A percentile compares a stretch with the other conserved stretches of the same genome.
Conservation (phyloP, 1,140 invertebrate genomes). For the Coenobita brevimanus region DNA sequence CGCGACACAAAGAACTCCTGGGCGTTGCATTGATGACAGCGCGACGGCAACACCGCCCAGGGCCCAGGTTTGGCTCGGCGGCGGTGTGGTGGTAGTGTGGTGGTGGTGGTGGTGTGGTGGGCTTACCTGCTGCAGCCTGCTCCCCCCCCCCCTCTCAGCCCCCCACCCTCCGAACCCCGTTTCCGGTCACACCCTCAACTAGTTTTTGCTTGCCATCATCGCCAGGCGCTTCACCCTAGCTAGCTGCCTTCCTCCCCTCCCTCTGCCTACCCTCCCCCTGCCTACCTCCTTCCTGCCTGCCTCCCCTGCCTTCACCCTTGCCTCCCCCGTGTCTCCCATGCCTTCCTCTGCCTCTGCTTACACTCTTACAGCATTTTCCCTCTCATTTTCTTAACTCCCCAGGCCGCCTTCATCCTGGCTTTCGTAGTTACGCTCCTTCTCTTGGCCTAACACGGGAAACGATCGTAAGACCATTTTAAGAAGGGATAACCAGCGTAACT, state of each 20-base stretch:
- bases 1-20: slow-evolving; percentile 55
- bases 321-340: background rate
- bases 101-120: background rate
- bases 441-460: too few species aligned
- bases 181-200: slow-evolving; percentile 60
- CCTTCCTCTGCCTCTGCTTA: background rate
- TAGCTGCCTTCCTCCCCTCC: background rate
- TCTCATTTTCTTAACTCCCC: background rate
- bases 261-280: slow-evolving; percentile 2
- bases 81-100: too few species aligned
- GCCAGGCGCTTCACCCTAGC: slow-evolving; percentile 16
- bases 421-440: background rate
- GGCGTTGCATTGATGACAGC: slow-evolving; percentile 59
- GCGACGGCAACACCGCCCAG: slow-evolving; percentile 46
- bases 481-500: background rate
- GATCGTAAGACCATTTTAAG: too few species aligned
- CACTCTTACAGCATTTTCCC: background rate
- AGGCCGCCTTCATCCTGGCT: background rate
- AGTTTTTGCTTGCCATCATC: slow-evolving; percentile 49
- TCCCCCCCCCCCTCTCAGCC: background rate
- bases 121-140: slow-evolving; percentile 45
- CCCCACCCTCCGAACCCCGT: slow-evolving; percentile 52
- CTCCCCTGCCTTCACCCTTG: background rate
- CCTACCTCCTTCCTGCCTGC: background rate
- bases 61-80: background rate